phyloP scores from a whole-genome alignment of 2,113 vertebrate genomes.

The Suncus etruscus region DNA sequence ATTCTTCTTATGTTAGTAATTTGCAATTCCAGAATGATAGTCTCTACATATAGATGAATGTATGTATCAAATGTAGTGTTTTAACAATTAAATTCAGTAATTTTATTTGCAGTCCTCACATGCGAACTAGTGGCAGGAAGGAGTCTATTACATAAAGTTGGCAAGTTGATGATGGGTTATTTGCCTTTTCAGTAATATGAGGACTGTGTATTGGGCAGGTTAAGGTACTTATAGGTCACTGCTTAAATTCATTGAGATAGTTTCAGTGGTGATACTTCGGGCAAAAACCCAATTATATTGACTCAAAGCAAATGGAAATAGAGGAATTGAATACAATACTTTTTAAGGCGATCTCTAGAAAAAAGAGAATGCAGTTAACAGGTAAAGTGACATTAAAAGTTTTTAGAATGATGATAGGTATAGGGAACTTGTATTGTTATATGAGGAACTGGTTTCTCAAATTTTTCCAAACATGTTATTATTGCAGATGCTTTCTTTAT shows the following conservation, averaged over 20 bases:
- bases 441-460: background rate
- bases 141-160: background rate
- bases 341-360: no score
- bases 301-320: background rate
- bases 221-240: background rate
- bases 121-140: background rate
- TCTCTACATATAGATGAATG: background rate
- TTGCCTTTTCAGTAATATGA: background rate
- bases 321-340: background rate
- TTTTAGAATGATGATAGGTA: background rate
- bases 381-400: background rate
- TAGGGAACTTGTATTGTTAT: slow-evolving; percentile 21
- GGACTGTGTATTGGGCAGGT: background rate
- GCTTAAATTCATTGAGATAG: background rate
- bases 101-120: background rate
- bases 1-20: background rate
- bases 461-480: background rate
- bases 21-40: background rate
- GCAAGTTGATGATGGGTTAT: background rate
- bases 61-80: background rate
- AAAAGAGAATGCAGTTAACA: background rate
- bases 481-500: background rate
- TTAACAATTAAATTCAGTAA: background rate
- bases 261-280: background rate
- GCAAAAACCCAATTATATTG: background rate